Evolutionary conservation across 2,113 vertebrate genomes (phyloP).

Genomic region (Sphyrna mokarran): DNA sequence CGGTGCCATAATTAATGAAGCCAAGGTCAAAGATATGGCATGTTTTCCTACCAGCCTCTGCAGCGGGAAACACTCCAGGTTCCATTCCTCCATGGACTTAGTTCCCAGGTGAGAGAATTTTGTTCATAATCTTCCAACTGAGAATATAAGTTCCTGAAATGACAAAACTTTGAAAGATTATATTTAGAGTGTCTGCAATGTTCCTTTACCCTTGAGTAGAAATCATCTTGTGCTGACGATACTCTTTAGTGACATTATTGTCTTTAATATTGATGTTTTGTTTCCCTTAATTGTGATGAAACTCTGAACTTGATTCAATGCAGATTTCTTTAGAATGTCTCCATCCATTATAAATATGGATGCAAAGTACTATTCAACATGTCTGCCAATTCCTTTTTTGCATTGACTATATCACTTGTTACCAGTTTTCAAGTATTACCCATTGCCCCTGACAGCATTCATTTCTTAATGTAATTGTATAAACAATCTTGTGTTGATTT

Average conservation of each 20-base stretch:
- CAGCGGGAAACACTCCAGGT: too few species aligned
- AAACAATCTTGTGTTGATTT: not conserved
- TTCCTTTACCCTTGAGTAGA: not conserved
- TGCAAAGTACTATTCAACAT: not conserved
- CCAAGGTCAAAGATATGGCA: too few species aligned
- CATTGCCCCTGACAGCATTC: not conserved
- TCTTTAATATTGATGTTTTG: not conserved
- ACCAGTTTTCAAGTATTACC: not conserved
- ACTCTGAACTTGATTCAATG: not conserved
- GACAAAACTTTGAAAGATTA: not conserved
- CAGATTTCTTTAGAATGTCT: not conserved
- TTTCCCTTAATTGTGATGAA: not conserved
- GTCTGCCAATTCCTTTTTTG: not conserved
- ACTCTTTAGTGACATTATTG: not conserved
- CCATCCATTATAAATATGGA: not conserved
- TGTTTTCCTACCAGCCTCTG: too few species aligned
- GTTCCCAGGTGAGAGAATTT: too few species aligned
- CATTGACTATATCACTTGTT: not conserved
- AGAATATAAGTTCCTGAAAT: not conserved
- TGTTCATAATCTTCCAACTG: not conserved
- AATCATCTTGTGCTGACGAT: not conserved
- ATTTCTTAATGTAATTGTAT: not conserved
- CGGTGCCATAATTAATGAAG: too few species aligned
- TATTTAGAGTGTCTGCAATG: not conserved
- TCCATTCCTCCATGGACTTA: too few species aligned